Conservation (phyloP, 2,888 invertebrate genomes). For the Bellardia bayeri region DNA sequence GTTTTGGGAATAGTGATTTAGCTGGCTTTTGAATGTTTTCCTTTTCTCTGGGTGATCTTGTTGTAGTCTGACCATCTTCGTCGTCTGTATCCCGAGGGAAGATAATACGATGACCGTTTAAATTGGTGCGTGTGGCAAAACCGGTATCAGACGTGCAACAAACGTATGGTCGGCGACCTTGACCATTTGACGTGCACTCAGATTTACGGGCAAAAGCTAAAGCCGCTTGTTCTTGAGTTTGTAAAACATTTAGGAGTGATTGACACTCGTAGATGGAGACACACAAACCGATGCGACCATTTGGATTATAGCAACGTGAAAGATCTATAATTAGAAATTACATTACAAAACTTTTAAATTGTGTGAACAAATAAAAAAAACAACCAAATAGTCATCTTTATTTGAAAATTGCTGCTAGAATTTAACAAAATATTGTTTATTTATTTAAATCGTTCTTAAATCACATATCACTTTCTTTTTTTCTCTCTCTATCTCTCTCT, state of each 20-base stretch:
- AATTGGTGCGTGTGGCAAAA: constrained; percentile 43
- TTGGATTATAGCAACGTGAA: constrained; percentile 73
- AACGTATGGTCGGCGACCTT: constrained; percentile 65
- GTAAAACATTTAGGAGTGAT: constrained; percentile 62
- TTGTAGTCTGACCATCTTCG: neutral
- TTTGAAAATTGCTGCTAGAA: neutral
- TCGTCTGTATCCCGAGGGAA: constrained; percentile 60
- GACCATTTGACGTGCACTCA: constrained; percentile 55
- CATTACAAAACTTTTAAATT: neutral
- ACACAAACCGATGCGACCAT: constrained; percentile 71
- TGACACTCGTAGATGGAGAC: constrained; percentile 71
- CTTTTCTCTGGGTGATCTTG: neutral
- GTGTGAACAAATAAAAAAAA: constrained; percentile 18
- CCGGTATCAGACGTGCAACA: constrained; percentile 74
- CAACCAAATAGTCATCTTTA: constrained; percentile 5
- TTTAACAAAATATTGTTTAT: constrained; percentile 2
- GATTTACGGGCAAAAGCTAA: constrained; percentile 71
- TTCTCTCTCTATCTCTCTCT: neutral
- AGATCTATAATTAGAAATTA: constrained; percentile 45
- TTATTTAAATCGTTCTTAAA: constrained; percentile 25
- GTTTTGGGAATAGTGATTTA: constrained; percentile 59
- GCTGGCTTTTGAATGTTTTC: neutral
- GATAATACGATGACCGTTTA: constrained; percentile 51
- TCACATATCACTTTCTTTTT: neutral
- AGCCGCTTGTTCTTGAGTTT: constrained; percentile 12